Base-by-base conservation (phyloP, 2,888 invertebrate species). In the Abrostola triplasia region DNA sequence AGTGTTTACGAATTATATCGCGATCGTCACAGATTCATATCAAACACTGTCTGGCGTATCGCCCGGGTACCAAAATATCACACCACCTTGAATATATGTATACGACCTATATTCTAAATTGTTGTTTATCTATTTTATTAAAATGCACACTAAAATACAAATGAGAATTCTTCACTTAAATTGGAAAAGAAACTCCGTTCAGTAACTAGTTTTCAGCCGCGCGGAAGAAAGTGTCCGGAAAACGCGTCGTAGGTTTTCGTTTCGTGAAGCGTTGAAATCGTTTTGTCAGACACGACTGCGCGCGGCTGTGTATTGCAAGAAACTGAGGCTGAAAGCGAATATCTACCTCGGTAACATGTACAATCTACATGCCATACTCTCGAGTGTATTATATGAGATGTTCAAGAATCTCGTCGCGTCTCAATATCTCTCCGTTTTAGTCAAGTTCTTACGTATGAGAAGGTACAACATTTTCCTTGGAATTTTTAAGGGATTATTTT, bases 21-120 rank as follows among this genome's bases (percentile, higher is more conserved):
- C 60, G 59, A 67, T 77, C 73, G 70, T 60, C 76, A 74, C 79
- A 76, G 67, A 80, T 77, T 67, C 72, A 77, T 66, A 80, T 78
- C 74, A 81, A 83, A 82, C 82, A 77, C 64, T 54, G 73, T 82
- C 79, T 93, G 94, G 94, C 93, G 72, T 61, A 69, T 66, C 90
- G 93, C 94, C 94, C 89, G 85, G 70, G 71, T 86, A 92, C 91
- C 77, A 80, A 87, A 92, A 93, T 93, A 92, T 85, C 86, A 74
- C 84, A 84, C 83, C 81, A 82, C 90, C 90, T 90, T 90, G 88
- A 86, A 83, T 84, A 78, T 76, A 63, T 60, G 47, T 59, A 60
- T 49, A 74, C 77, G 82, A 76, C 70, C 74, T 79, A 81, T 73
- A 79, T 78, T 54, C 49, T 57, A 36, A 55, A 57, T 76, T 73